These are phyloP conservation scores for Reticulitermes lucifugus DNA, from an alignment of 2,888 invertebrate species.

Conservation along the genomic window DNA sequence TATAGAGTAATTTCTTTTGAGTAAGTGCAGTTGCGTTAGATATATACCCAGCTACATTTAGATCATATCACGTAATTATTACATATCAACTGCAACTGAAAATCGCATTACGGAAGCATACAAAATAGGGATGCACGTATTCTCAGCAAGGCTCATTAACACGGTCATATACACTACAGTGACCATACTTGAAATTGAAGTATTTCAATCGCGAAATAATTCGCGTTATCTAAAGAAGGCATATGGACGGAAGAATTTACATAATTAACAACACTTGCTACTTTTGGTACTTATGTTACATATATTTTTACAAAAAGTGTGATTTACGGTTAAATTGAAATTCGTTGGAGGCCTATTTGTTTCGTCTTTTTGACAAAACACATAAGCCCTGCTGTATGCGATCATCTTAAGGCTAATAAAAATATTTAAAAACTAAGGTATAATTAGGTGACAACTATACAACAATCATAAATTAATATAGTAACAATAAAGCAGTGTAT, in stretches of 20 bases:
- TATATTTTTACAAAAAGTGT: constrained; percentile 6
- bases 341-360: constrained; percentile 24
- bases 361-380: not conserved
- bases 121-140: too few species aligned
- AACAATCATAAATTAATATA: constrained; percentile 29
- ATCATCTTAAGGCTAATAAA: constrained; percentile 12
- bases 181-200: too few species aligned
- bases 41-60: too few species aligned
- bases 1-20: too few species aligned
- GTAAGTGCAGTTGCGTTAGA: too few species aligned
- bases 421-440: constrained; percentile 1
- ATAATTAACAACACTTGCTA: not conserved
- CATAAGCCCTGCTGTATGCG: not conserved
- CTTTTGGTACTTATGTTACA: not conserved
- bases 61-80: not conserved
- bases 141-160: too few species aligned
- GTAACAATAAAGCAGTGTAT: not conserved
- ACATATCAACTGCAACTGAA: not conserved
- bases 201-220: not conserved
- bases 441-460: constrained; percentile 14
- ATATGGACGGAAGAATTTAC: not conserved
- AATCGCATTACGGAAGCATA: too few species aligned
- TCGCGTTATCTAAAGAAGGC: not conserved
- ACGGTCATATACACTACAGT: too few species aligned
- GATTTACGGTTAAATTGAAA: not conserved